Conservation (phyloP, 2,888 invertebrate species). For the Prenolepis imparis region DNA sequence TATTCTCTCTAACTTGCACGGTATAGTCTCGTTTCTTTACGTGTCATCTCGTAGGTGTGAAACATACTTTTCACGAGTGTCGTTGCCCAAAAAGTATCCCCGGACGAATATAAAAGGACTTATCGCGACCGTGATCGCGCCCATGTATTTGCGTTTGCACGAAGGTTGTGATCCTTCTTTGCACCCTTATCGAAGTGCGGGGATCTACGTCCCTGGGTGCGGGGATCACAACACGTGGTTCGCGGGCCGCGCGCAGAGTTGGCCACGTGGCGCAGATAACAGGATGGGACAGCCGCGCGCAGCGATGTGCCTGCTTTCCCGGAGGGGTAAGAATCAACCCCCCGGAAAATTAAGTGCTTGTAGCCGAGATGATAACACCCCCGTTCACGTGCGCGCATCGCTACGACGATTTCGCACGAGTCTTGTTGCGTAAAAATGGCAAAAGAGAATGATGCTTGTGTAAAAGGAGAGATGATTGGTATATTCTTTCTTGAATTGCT, state of each 20-base stretch:
- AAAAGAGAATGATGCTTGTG: not conserved
- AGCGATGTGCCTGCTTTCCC: conserved; percentile 66
- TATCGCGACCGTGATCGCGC: conserved; percentile 79
- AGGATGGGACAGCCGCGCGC: conserved; percentile 77
- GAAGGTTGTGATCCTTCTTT: conserved; percentile 84
- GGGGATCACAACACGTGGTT: conserved; percentile 82
- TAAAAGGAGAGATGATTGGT: conserved; percentile 14
- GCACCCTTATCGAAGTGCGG: conserved; percentile 75
- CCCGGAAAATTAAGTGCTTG: conserved; percentile 86
- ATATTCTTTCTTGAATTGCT: conserved; percentile 13
- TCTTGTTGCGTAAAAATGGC: conserved; percentile 57
- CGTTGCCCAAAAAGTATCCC: conserved; percentile 62
- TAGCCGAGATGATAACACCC: conserved; percentile 83
- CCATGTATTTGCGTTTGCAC: conserved; percentile 82
- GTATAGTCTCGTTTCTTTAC: not conserved
- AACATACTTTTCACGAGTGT: conserved; percentile 57
- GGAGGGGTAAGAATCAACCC: conserved; percentile 82
- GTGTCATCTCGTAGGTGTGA: conserved; percentile 70
- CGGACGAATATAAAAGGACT: conserved; percentile 72
- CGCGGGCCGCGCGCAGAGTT: conserved; percentile 76
- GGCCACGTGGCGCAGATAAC: conserved; percentile 86
- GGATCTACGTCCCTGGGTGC: conserved; percentile 78
- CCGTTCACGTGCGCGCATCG: conserved; percentile 66
- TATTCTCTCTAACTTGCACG: conserved; percentile 9
- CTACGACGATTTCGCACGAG: conserved; percentile 61